A percentile compares a stretch with the other conserved stretches of the same genome.
phyloP scores from a whole-genome alignment of 2,797 vertebrate species.

The Synaphobranchus kaupii region DNA sequence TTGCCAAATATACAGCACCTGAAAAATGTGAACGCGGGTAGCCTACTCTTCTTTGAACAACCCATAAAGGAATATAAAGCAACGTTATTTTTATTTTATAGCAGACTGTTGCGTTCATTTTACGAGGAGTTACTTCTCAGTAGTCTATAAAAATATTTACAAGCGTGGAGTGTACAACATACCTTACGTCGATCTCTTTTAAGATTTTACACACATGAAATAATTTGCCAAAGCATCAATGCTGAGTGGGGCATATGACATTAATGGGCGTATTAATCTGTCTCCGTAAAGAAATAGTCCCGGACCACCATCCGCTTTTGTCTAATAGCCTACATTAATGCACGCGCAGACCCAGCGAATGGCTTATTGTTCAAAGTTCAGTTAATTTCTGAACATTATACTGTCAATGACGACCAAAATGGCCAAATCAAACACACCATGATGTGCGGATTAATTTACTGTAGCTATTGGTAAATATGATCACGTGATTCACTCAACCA shows the following conservation, averaged over 20 bases:
- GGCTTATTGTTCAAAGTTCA: conserved; percentile 15
- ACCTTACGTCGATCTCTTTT: conserved; percentile 64
- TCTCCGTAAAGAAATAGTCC: conserved; percentile 77
- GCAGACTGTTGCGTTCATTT: conserved; percentile 79
- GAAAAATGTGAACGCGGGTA: conserved; percentile 33
- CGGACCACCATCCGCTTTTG: conserved; percentile 49
- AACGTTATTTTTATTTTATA: conserved; percentile 74
- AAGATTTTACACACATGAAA: conserved; percentile 60
- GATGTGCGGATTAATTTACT: conserved; percentile 96
- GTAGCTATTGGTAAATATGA: conserved; percentile 99
- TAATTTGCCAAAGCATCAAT: conserved; percentile 55
- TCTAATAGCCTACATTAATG: conserved; percentile 30
- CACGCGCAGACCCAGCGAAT: conserved; percentile 7
- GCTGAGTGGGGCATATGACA: conserved; percentile 46
- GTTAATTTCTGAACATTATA: conserved; percentile 4
- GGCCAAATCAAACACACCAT: conserved; percentile 63
- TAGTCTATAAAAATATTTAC: conserved; percentile 79
- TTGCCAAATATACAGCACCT: conserved; percentile 42
- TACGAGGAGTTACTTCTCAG: conserved; percentile 72
- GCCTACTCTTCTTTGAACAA: conserved; percentile 51
- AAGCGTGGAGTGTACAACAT: conserved; percentile 66
- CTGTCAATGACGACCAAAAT: conserved; percentile 48
- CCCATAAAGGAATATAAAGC: conserved; percentile 65
- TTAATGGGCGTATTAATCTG: conserved; percentile 49
- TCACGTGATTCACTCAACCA: conserved; percentile 98